Evolutionary conservation across 2,113 vertebrate genomes (phyloP).

Genomic region (Podilymbus podiceps): DNA sequence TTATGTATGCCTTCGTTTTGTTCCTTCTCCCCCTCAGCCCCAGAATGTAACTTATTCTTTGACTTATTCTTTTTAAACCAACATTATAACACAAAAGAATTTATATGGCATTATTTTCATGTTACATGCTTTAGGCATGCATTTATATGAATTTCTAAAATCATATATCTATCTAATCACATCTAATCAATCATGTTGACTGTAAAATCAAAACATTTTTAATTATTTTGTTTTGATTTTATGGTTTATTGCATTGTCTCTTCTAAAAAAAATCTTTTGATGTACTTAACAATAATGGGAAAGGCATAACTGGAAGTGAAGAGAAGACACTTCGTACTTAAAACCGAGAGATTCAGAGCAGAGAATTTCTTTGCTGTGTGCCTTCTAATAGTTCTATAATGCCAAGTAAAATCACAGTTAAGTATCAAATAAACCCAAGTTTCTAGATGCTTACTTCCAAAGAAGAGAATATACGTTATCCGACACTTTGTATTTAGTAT

Average conservation of each 20-base stretch:
- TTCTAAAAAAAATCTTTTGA: background rate
- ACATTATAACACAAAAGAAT: background rate
- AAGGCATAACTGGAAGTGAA: background rate
- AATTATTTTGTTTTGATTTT: background rate
- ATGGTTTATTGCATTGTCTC: background rate
- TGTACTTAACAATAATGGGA: background rate
- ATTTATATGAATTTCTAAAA: background rate
- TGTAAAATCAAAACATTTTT: background rate
- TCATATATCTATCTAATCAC: background rate
- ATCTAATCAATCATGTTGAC: background rate
- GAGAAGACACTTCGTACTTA: background rate
- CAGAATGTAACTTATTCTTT: background rate
- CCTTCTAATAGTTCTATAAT: background rate
- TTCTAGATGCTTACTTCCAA: background rate
- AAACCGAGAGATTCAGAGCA: background rate
- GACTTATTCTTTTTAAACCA: background rate
- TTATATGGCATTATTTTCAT: background rate
- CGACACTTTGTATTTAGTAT: background rate
- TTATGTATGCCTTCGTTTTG: background rate
- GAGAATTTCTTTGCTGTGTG: background rate
- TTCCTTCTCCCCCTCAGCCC: background rate
- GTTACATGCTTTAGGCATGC: background rate
- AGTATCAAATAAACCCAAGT: conserved; percentile 17
- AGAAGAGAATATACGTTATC: background rate
- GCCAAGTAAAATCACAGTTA: conserved; percentile 16